Evolutionary conservation across 1,140 invertebrate genomes (phyloP), one percentile per base, ranked within the genome.

Genomic region (Meteorus sp.): DNA sequence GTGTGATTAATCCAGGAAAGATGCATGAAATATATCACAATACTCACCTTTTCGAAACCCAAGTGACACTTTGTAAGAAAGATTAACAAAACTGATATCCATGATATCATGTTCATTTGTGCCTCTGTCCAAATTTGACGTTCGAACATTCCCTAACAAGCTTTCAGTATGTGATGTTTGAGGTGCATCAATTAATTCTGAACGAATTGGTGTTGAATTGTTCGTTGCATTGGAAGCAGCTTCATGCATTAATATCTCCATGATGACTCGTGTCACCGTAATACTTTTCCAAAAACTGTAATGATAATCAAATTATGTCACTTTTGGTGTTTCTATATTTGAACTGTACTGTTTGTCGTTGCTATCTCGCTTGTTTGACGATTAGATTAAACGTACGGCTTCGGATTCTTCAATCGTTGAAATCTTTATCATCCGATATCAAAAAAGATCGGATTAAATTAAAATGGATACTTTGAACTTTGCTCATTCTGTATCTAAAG

Each of bases 21-120:
- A n/a, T n/a, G n/a, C n/a, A n/a, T n/a, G n/a, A n/a, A 51, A 51
- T 48, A 33, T 2, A 29, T 37, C 53, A 11, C 1, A 45, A 48
- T 25, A 65, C 66, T 74, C 71, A 89, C 89, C 88, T 85, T 85
- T 88, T 67, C 83, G 82, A 60, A 85, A 85, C 53, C 89, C 89
- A 20, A 89, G 78, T 9, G 83, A 85, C 8, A 89, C 89, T 0
- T 82, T 88, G 61, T 86, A 88, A 1, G 80, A 84, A 56, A 91
- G 82, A 56, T 90, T 84, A 17, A 86, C 83, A 68, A 91, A 91
- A 20, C 83, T 81, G 27, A 91, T 85, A 64, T 90, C 87, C n/a
- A 90, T 80, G 0, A 83, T 82, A 15, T 86, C 80, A 29, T 45
- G 47, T 1, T 65, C 22, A 1, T 56, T 59, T 1, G 23, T 62